These are phyloP conservation scores for Rhea pennata DNA, from an alignment of 2,113 vertebrate species.

Conservation along the genomic window DNA sequence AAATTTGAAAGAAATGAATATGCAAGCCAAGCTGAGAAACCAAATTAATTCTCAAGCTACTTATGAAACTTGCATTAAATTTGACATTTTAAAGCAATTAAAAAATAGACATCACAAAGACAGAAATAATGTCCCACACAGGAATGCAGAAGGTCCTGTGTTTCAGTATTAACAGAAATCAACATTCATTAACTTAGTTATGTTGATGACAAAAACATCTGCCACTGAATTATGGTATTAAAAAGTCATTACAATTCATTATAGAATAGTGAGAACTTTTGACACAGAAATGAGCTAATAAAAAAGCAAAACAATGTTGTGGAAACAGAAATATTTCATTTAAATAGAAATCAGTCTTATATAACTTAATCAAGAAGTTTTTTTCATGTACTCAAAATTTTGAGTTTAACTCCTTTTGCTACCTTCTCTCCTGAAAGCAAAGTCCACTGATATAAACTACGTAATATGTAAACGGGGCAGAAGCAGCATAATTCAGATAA, in stretches of 20 bases:
- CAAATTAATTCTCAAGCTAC: background rate
- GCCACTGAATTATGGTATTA: background rate
- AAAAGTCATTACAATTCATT: constrained; percentile 17
- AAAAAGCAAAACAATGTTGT: background rate
- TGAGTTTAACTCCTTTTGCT: background rate
- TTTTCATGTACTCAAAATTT: background rate
- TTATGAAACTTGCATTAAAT: background rate
- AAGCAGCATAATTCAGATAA: background rate
- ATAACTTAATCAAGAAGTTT: background rate
- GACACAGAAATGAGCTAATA: background rate
- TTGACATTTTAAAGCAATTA: constrained; percentile 23
- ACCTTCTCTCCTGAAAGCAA: background rate
- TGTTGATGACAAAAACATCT: constrained; percentile 40
- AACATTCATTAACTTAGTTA: constrained; percentile 29
- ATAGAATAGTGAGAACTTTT: background rate
- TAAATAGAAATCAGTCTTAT: background rate
- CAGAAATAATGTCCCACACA: constrained; percentile 26
- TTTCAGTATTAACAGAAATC: constrained; percentile 28
- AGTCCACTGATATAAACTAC: background rate
- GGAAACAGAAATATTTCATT: background rate
- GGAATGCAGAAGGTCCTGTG: constrained; percentile 11
- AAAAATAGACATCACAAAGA: constrained; percentile 36
- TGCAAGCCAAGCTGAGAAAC: background rate
- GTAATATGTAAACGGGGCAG: background rate
- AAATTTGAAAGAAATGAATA: background rate